phyloP scores from a whole-genome alignment of 1,140 invertebrate genomes.

The Hydropsyche tenuis region DNA sequence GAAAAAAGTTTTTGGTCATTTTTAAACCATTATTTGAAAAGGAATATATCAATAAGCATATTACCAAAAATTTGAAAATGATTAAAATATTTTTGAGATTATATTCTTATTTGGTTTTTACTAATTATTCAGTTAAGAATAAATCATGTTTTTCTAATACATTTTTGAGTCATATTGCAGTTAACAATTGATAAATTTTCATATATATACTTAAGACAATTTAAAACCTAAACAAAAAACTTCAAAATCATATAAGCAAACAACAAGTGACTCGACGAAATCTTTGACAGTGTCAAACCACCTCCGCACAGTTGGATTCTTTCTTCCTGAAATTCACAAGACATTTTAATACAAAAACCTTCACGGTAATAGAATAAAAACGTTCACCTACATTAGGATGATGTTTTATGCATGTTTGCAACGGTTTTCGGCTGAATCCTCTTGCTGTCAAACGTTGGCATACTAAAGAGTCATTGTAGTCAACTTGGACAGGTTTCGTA shows the following conservation, averaged over 20 bases:
- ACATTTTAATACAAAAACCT: background rate
- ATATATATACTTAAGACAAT: too few relatives aligned
- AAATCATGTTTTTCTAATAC: too few relatives aligned
- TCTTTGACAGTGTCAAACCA: constrained; percentile 46
- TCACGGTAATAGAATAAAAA: background rate
- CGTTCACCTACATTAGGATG: constrained; percentile 70
- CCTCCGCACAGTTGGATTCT: constrained; percentile 63
- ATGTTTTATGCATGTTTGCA: constrained; percentile 71
- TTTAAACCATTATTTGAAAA: background rate
- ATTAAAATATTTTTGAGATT: background rate
- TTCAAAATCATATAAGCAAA: background rate
- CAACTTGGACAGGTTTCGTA: constrained; percentile 67
- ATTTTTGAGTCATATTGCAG: too few relatives aligned
- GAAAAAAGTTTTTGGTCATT: too few relatives aligned
- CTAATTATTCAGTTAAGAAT: too few relatives aligned
- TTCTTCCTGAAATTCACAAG: constrained; percentile 57
- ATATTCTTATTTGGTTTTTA: too few relatives aligned
- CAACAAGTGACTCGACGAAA: constrained; percentile 3
- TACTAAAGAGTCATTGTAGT: constrained; percentile 68
- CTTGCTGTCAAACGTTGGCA: constrained; percentile 67
- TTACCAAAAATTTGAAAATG: background rate
- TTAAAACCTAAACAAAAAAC: too few relatives aligned
- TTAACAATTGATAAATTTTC: too few relatives aligned
- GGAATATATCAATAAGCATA: background rate
- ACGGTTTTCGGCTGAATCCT: constrained; percentile 66